Evolutionary conservation across 2,888 invertebrate species (phyloP).

Genomic region (Tachina lurida): DNA sequence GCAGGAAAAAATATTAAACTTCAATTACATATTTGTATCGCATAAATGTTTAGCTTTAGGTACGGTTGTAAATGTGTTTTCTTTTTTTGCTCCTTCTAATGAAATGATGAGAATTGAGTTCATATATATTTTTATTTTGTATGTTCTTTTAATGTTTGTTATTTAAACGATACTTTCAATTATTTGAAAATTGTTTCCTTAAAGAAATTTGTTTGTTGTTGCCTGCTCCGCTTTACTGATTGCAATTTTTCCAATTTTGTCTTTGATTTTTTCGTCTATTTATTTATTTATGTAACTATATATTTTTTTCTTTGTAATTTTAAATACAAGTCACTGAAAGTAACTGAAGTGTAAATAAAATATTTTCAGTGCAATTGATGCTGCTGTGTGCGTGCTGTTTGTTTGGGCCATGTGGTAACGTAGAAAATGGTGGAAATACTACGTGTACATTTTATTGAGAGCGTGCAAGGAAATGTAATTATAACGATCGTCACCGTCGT

Average conservation of each 20-base stretch:
- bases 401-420: slow-evolving; percentile 3
- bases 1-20: background rate
- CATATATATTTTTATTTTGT: slow-evolving; percentile 29
- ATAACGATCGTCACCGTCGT: slow-evolving; percentile 18
- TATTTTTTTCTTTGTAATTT: slow-evolving; percentile 21
- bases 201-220: slow-evolving; percentile 50
- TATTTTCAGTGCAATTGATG: slow-evolving; percentile 57
- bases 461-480: slow-evolving; percentile 40
- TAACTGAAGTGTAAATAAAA: slow-evolving; percentile 62
- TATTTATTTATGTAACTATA: too few relatives aligned
- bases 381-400: slow-evolving; percentile 31
- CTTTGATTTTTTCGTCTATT: background rate
- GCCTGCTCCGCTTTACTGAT: slow-evolving; percentile 24
- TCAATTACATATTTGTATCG: slow-evolving; percentile 23
- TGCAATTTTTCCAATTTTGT: slow-evolving; percentile 22
- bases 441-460: slow-evolving; percentile 9
- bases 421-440: background rate
- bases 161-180: slow-evolving; percentile 58
- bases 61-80: background rate
- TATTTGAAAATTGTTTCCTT: slow-evolving; percentile 57
- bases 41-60: slow-evolving; percentile 11
- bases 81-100: slow-evolving; percentile 21
- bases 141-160: slow-evolving; percentile 4
- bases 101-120: slow-evolving; percentile 38
- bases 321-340: slow-evolving; percentile 44